Evolutionary conservation across 2,888 invertebrate species (phyloP), one percentile per base, ranked within the genome.

Genomic region (Ormyrus rosae): DNA sequence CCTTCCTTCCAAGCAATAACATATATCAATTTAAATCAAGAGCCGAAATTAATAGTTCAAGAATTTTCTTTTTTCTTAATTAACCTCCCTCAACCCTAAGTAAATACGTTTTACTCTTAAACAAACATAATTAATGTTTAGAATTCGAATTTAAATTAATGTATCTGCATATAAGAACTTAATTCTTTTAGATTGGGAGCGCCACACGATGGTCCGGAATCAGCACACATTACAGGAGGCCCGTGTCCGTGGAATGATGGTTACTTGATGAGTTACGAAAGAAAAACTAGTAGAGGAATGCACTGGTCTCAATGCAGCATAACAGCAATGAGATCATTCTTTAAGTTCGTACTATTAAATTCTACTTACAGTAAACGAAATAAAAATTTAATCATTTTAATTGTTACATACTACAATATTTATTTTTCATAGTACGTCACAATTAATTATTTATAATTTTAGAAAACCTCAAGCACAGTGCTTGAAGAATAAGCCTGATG

Each of bases 261-360:
- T 13, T 79, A 79, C 60, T 19, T 79, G 11, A 80, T 80, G 80
- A 80, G 80, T 61, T 80, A 75, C 11, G 19, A 70, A 5, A 71
- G 60, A 13, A 60, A 46, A 45, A 45, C 50, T 8, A 50, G 9
- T 1, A 71, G 46, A 8, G 75, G 68, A n/a, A 10, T 70, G 13
- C 80, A 80, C 51, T 80, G 71, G 71, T 80, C 80, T n/a, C 5
- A 53, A 0, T 80, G 80, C 51, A 80, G 80, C 34, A 67, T 34
- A 10, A 53, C 10, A 10, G 67, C 67, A 1, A 76, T 80, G 71
- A 50, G 8, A 34, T 11, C 13, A 3, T 72, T 60, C 53, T 9
- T 80, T 0, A 76, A 5, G 80, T 76, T 50, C 53, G 61, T 68
- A 45, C 56, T 19, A 72, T 72, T 10, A 45, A 19, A 68, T 55